Conservation (phyloP, 2,113 vertebrate species). For the Myiozetetes cayanensis region DNA sequence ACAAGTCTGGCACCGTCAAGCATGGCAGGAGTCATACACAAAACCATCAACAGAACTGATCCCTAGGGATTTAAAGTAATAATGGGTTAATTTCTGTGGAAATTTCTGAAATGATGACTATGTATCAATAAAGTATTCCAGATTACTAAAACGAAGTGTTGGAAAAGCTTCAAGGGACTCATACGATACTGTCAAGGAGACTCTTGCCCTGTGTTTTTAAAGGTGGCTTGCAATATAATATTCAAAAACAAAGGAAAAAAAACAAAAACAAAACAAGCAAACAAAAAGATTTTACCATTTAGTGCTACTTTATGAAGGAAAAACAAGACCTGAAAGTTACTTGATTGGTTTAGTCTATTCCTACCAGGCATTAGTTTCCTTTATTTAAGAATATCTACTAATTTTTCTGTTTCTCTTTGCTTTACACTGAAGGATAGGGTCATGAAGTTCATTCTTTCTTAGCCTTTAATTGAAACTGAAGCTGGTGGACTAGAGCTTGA, state of each 20-base stretch:
- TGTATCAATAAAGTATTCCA: slow-evolving; percentile 35
- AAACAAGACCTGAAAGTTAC: background rate
- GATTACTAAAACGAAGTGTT: slow-evolving; percentile 36
- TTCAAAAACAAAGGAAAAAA: background rate
- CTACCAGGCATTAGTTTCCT: background rate
- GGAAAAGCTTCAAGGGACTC: background rate
- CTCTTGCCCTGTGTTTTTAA: background rate
- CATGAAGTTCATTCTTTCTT: background rate
- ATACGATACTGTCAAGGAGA: background rate
- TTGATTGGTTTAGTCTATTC: background rate
- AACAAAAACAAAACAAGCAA: no score
- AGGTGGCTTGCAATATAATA: background rate
- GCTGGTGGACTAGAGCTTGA: background rate
- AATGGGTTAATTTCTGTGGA: slow-evolving; percentile 12
- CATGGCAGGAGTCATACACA: background rate
- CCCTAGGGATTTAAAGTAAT: background rate
- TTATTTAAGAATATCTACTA: background rate
- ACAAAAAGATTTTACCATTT: background rate
- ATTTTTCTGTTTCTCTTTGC: background rate
- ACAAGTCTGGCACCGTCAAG: background rate
- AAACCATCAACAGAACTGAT: background rate
- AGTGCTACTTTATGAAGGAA: background rate
- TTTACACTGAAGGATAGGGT: background rate
- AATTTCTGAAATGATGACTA: slow-evolving; percentile 22
- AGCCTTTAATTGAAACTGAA: background rate